A percentile compares a stretch with the other conserved stretches of the same genome.
Evolutionary conservation across 2,113 vertebrate genomes (phyloP).

Genomic region (Orcinus orca): DNA sequence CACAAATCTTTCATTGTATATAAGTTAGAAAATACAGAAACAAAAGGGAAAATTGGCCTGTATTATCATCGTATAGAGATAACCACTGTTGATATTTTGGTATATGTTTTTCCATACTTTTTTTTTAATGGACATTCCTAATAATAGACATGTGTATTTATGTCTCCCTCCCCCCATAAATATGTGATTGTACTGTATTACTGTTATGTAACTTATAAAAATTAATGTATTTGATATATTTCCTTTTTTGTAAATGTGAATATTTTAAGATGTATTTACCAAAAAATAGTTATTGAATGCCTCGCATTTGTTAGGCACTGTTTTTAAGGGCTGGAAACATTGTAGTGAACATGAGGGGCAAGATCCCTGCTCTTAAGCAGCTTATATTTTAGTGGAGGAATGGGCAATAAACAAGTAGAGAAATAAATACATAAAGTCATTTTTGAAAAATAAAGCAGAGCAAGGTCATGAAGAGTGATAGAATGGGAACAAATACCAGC

Average conservation of each 20-base stretch:
- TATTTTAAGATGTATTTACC: background rate
- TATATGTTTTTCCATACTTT: background rate
- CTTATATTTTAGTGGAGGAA: background rate
- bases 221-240: background rate
- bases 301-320: background rate
- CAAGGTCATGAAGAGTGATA: background rate
- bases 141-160: background rate
- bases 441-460: background rate
- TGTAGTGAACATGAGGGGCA: background rate
- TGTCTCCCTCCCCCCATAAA: background rate
- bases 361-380: background rate
- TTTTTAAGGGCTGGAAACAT: background rate
- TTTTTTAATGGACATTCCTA: background rate
- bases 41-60: background rate
- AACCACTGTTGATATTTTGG: background rate
- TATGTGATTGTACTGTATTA: background rate
- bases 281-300: background rate
- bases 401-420: background rate
- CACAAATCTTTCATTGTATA: background rate
- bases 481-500: background rate
- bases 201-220: background rate
- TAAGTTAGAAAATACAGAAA: conserved; percentile 29
- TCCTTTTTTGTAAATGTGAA: background rate
- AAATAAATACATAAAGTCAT: background rate
- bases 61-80: background rate